Evolutionary conservation across 1,140 invertebrate species (phyloP).

Genomic region (Brachionus rubens): DNA sequence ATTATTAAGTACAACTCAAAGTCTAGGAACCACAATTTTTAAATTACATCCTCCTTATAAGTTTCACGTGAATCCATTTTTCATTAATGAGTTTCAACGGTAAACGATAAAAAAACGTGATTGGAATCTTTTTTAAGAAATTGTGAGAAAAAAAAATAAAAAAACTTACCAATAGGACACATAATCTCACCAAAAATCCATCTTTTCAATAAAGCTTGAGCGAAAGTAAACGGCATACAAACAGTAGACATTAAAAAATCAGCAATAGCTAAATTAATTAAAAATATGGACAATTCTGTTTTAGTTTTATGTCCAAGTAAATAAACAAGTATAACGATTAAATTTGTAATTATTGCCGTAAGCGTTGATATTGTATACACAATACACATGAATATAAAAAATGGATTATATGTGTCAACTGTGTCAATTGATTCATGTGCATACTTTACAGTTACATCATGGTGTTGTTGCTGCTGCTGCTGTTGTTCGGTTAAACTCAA

Average conservation of each 20-base stretch:
- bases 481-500: no score
- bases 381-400: constrained; percentile 40
- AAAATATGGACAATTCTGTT: constrained; percentile 36
- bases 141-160: no score
- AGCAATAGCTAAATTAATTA: constrained; percentile 34
- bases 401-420: constrained; percentile 11
- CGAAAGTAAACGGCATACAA: constrained; percentile 46
- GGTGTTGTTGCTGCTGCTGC: no score
- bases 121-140: no score
- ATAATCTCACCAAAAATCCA: constrained; percentile 44
- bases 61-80: no score
- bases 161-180: constrained; percentile 38
- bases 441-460: no score
- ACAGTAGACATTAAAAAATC: constrained; percentile 46
- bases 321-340: constrained; percentile 36
- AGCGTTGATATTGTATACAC: constrained; percentile 45
- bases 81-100: no score
- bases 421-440: background rate
- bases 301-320: constrained; percentile 19
- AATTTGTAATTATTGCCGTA: constrained; percentile 39
- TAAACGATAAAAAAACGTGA: no score
- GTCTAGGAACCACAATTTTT: no score
- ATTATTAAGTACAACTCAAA: no score
- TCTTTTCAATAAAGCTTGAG: constrained; percentile 37
- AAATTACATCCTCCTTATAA: no score